Base-by-base conservation (phyloP, 2,113 vertebrate genomes). In the Cardinalis cardinalis region DNA sequence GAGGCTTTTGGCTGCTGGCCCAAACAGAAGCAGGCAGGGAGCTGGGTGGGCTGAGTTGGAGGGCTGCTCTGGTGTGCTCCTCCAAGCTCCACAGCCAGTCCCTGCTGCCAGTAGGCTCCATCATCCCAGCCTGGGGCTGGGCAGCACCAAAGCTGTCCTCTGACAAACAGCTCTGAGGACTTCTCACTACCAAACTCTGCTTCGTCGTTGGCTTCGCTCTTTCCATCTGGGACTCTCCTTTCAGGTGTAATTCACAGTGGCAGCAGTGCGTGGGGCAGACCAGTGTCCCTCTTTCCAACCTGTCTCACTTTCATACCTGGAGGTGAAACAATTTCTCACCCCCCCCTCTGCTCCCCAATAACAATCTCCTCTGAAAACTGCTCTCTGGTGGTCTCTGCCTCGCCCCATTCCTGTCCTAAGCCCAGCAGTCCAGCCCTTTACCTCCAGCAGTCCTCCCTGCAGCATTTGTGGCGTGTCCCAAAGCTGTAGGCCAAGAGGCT, bases 161-260 rank as follows among this genome's bases (percentile, higher is more conserved):
- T 1, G 1, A 59, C 66, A 78, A 15, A 48, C 34, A 46, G 43
- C 53, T 88, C 81, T 23, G 69, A 75, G 78, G 83, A 76, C 64
- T 90, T 78, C 14, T 46, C 11, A 2, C 36, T 69, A 26, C 66
- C 83, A 40, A 72, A 72, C 44, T 52, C 51, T 18, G 40, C 59
- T 78, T 53, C 4, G 0, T 31, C 0, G 0, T 2, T 77, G 53
- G 87, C 65, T 88, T 65, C 0, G 0, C 41, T 65, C 24, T 56
- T 75, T 40, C 72, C 65, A n/a, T 44, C 38, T 69, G 59, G 65
- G 66, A 81, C 40, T 88, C 49, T 78, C 38, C 43, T 59, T 63
- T 44, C 49, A 23, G 81, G 38, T 85, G 74, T 58, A 18, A 65
- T 75, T 94, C 56, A 58, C 28, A 23, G 81, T 44, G 87, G 81